These are phyloP conservation scores for Mactromeris polynyma DNA, from an alignment of 2,888 invertebrate genomes.

Conservation along the genomic window DNA sequence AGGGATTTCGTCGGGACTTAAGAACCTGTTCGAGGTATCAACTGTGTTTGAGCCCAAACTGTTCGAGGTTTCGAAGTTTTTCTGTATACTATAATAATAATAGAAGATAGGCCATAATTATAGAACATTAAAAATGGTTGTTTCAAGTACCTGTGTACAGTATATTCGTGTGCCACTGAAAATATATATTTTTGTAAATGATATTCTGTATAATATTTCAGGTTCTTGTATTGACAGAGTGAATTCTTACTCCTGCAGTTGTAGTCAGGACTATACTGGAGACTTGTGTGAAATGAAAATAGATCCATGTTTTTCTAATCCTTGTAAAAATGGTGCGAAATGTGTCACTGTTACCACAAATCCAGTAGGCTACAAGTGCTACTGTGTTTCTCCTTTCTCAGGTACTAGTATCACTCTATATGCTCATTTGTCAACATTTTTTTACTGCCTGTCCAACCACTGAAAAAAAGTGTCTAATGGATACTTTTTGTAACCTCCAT, in stretches of 20 bases:
- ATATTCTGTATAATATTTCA: constrained; percentile 54
- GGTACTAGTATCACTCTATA: constrained; percentile 61
- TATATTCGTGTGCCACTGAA: too few species aligned
- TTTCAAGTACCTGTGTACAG: too few species aligned
- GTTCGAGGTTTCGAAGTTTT: too few species aligned
- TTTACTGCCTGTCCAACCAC: too few species aligned
- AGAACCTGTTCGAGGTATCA: too few species aligned
- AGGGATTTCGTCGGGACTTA: too few species aligned
- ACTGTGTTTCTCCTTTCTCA: constrained; percentile 79
- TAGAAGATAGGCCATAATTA: too few species aligned
- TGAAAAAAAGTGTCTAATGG: too few species aligned
- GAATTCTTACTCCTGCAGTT: constrained; percentile 79
- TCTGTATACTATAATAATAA: too few species aligned
- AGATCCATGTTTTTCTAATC: constrained; percentile 80
- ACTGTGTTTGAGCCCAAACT: too few species aligned
- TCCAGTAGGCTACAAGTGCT: constrained; percentile 78
- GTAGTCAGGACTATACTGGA: constrained; percentile 78
- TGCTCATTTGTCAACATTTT: not conserved
- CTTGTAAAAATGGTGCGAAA: constrained; percentile 81
- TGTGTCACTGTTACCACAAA: constrained; percentile 72
- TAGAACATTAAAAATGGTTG: too few species aligned
- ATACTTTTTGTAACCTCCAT: too few species aligned
- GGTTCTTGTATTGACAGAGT: constrained; percentile 82
- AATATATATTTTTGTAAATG: not conserved
- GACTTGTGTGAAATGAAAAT: constrained; percentile 73